phyloP scores from a whole-genome alignment of 1,140 invertebrate species.

The Vanessa tameamea region DNA sequence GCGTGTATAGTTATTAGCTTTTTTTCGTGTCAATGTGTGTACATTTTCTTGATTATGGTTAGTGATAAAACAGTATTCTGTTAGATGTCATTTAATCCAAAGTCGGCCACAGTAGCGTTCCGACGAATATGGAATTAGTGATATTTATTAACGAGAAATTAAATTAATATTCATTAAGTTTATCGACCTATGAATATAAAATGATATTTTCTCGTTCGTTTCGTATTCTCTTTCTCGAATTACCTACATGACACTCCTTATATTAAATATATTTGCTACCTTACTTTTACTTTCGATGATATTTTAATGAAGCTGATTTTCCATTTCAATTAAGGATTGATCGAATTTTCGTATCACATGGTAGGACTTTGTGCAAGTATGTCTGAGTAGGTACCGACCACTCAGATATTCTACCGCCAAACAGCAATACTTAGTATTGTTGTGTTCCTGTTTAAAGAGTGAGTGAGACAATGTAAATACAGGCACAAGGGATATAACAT shows the following conservation, averaged over 20 bases:
- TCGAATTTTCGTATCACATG: background rate
- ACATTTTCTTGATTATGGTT: conserved; percentile 65
- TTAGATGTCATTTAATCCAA: conserved; percentile 47
- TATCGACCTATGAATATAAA: conserved; percentile 11
- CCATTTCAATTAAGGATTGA: background rate
- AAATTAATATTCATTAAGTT: conserved; percentile 25
- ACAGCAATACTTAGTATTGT: no score
- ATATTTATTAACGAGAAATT: conserved; percentile 27
- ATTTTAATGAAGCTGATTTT: background rate
- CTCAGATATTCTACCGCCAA: no score
- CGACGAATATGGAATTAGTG: conserved; percentile 48
- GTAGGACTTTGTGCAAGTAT: no score
- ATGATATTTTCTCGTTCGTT: conserved; percentile 9
- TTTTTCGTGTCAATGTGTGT: conserved; percentile 49
- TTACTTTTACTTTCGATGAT: conserved; percentile 27
- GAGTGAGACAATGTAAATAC: no score
- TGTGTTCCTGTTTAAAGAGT: no score
- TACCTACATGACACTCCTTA: conserved; percentile 2
- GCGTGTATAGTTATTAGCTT: conserved; percentile 57
- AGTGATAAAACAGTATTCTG: conserved; percentile 74
- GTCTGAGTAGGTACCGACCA: no score
- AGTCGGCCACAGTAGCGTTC: conserved; percentile 53
- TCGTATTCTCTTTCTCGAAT: conserved; percentile 20
- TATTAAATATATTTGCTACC: background rate
- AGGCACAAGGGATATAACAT: no score